Conservation (phyloP, 2,113 vertebrate genomes). For the Sakesphorus luctuosus region DNA sequence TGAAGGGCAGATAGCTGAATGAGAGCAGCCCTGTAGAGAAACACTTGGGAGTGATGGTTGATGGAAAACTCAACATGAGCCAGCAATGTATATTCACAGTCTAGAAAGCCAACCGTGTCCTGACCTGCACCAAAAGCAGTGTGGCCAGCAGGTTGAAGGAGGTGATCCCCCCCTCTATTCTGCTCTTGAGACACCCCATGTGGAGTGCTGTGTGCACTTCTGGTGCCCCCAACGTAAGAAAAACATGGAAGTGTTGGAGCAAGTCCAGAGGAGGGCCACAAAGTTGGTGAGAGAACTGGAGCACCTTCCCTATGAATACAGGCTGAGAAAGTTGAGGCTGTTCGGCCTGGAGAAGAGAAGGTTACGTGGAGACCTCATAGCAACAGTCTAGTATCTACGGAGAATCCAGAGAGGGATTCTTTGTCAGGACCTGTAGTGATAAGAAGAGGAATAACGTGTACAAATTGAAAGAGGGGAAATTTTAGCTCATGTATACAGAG, state of each 20-base stretch:
- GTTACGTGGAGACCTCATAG: background rate
- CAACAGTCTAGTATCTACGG: background rate
- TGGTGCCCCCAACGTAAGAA: background rate
- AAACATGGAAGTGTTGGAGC: background rate
- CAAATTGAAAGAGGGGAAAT: background rate
- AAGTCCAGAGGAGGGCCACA: background rate
- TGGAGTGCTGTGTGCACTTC: background rate
- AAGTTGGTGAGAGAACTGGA: background rate
- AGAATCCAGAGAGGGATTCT: background rate
- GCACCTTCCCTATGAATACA: background rate
- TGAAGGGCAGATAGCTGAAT: background rate
- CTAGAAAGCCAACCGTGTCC: background rate
- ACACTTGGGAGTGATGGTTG: background rate
- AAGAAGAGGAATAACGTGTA: background rate
- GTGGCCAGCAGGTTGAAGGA: background rate
- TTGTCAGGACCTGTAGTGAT: background rate
- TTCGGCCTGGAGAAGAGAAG: background rate
- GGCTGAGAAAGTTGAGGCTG: background rate
- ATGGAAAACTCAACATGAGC: background rate
- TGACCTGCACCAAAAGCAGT: background rate
- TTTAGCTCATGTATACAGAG: background rate
- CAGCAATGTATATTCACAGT: background rate
- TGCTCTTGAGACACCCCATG: background rate
- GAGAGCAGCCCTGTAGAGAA: background rate
- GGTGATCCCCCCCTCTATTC: background rate